These are phyloP conservation scores for Venusia cambrica DNA, from an alignment of 2,888 invertebrate genomes.

Conservation along the genomic window DNA sequence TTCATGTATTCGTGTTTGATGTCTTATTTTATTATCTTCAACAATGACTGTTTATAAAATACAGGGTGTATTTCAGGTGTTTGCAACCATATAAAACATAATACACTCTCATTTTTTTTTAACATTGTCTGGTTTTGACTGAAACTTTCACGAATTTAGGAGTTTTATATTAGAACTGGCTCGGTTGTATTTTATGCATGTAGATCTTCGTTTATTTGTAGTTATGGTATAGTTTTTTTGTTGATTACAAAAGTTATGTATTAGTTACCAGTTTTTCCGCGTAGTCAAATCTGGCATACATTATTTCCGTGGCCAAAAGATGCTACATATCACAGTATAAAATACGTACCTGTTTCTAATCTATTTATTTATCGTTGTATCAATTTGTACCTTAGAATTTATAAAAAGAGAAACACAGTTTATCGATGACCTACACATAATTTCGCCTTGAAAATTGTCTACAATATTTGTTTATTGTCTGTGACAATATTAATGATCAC, in stretches of 20 bases:
- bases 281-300: not conserved
- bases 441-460: too few relatives aligned
- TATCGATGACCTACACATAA: too few relatives aligned
- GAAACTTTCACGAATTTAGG: slow-evolving; percentile 15
- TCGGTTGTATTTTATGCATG: slow-evolving; percentile 3
- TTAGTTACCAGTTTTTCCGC: not conserved
- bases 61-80: too few relatives aligned
- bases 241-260: not conserved
- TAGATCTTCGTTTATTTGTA: slow-evolving; percentile 1
- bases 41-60: too few relatives aligned
- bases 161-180: slow-evolving; percentile 11
- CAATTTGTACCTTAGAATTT: slow-evolving; percentile 8
- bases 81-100: too few relatives aligned
- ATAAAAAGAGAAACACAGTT: too few relatives aligned
- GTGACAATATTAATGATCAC: slow-evolving; percentile 5
- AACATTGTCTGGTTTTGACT: slow-evolving; percentile 8
- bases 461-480: too few relatives aligned
- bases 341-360: slow-evolving; percentile 24
- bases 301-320: slow-evolving; percentile 10
- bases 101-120: too few relatives aligned
- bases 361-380: slow-evolving; percentile 12
- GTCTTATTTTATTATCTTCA: too few relatives aligned
- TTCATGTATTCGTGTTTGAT: too few relatives aligned
- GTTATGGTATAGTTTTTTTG: slow-evolving; percentile 2
- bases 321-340: slow-evolving; percentile 29